These are phyloP conservation scores for Eospalax fontanierii DNA, from an alignment of 2,797 vertebrate genomes.

Conservation along the genomic window DNA sequence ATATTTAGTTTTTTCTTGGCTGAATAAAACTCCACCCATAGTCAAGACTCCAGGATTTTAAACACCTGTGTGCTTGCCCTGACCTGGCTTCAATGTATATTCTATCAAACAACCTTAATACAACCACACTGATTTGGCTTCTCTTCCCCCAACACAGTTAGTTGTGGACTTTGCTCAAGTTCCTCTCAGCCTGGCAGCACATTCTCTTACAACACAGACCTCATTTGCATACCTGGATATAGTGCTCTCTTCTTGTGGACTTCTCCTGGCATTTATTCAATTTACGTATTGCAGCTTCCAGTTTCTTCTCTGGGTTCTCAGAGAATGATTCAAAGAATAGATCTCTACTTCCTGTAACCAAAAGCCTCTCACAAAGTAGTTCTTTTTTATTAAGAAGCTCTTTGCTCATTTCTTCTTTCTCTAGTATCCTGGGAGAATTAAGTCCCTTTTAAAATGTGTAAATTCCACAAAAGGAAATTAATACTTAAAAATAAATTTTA, in stretches of 20 bases:
- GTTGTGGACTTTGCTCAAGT: background rate
- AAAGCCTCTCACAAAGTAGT: background rate
- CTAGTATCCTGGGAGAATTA: background rate
- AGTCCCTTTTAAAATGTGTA: background rate
- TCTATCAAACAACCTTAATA: background rate
- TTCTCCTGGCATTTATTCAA: background rate
- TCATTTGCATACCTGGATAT: background rate
- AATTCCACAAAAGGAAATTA: slow-evolving; percentile 2
- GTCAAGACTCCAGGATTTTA: background rate
- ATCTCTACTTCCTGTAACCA: background rate
- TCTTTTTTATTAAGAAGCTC: background rate
- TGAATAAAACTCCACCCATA: background rate
- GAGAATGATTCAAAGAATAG: background rate
- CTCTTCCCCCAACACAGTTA: background rate
- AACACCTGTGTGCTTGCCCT: background rate
- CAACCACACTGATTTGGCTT: background rate
- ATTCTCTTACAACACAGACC: background rate
- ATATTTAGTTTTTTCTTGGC: background rate
- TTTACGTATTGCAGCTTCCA: background rate
- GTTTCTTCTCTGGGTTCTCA: background rate
- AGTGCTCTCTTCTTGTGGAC: background rate
- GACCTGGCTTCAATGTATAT: background rate
- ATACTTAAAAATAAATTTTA: background rate
- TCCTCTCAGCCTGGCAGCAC: background rate
- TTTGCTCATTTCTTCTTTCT: background rate